Base-by-base conservation (phyloP, 2,888 invertebrate genomes). In the Patella ulyssiponensis region DNA sequence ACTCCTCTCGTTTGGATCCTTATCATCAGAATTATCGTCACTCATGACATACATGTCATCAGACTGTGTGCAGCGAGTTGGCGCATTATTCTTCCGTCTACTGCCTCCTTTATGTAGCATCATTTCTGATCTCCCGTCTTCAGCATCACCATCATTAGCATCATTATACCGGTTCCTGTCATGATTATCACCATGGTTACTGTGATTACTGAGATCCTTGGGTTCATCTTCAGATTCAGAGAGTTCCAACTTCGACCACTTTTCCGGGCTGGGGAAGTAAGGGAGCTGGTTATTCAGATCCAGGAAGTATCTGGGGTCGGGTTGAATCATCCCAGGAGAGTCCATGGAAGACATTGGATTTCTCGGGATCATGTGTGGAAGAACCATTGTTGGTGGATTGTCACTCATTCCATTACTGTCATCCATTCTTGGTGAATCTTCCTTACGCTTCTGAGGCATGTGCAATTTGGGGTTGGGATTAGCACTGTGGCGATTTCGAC, bases 381-480 rank as follows among this genome's bases (percentile, higher is more conserved):
- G 82, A 9, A 87, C 79, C 84, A 86, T 84, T 52, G 86, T 80
- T 15, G 86, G 84, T 7, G 87, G 84, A 71, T 82, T 81, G 71
- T 83, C 84, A 4, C 75, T 69, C 77, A 82, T 72, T 9, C 81
- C 79, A 56, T 79, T 77, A 74, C 86, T 85, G 77, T 87, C 86
- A 69, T 86, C 76, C 14, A 86, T 77, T 33, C 83, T 83, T 14
- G 86, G 84, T 70, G 88, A 94, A n/a, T 95, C 94, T 93, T 98
- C 98, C 85, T 98, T 93, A 80, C 98, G 94, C 84, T 98, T 93
- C 91, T 98, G 98, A 1, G 98, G 98, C 77, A 98, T 97, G 92
- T 99, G 99, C 23, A 99, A 93, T 92, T 99, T 99, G 0, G 99
- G 99, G 92, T 99, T 99, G 0, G 98, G 98, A 92, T 99, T 99